Conservation (phyloP, 2,797 vertebrate genomes). For the Arnoldichthys spilopterus region DNA sequence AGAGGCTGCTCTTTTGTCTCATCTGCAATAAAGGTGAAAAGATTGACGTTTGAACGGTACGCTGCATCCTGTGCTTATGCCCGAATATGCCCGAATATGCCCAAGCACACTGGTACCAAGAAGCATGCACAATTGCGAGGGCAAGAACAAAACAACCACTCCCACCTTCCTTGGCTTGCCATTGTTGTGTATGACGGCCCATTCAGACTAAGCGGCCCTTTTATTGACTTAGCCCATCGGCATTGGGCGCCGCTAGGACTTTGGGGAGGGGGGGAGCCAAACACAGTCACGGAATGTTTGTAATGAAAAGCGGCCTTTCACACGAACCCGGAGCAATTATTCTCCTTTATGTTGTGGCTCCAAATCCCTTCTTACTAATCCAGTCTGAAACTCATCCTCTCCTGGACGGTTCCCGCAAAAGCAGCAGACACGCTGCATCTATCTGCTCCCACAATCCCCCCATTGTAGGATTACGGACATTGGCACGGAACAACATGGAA, state of each 20-base stretch:
- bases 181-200: conserved; percentile 66
- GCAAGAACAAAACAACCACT: conserved; percentile 71
- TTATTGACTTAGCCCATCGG: conserved; percentile 32
- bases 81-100: conserved; percentile 9
- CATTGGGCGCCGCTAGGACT: neutral
- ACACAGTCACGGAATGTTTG: conserved; percentile 21
- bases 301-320: conserved; percentile 23
- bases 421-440: conserved; percentile 12
- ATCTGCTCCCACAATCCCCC: neutral
- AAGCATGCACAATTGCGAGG: conserved; percentile 49
- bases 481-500: neutral
- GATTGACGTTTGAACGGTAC: neutral
- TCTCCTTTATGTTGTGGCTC: neutral
- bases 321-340: neutral
- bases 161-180: conserved; percentile 62
- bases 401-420: neutral
- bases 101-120: neutral
- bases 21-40: neutral
- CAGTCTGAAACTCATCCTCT: conserved; percentile 21
- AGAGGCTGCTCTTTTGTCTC: conserved; percentile 7
- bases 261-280: conserved; percentile 26
- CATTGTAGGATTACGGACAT: conserved; percentile 1
- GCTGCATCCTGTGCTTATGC: neutral
- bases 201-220: conserved; percentile 51
- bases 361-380: conserved; percentile 25